A percentile compares a stretch with the other conserved stretches of the same genome.
Evolutionary conservation across 1,140 invertebrate species (phyloP).

Genomic region (Diplogasteroides magnus): DNA sequence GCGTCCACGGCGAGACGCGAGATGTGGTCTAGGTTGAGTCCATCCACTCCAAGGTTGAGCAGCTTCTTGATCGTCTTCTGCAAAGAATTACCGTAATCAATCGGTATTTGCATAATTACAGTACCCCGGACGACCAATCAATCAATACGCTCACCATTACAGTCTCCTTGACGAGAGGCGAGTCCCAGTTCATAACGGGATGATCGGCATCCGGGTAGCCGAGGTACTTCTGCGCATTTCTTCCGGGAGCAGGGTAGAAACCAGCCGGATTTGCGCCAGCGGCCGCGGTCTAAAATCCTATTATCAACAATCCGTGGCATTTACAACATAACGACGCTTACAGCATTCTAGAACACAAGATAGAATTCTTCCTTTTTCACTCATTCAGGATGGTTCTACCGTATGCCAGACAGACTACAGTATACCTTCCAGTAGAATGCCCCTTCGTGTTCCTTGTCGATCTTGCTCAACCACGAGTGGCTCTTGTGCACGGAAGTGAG

Average conservation of each 20-base stretch:
- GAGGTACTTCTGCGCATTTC: slow-evolving; percentile 6
- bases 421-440: background rate
- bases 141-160: slow-evolving; percentile 6
- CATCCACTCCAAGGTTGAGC: slow-evolving; percentile 29
- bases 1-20: slow-evolving; percentile 18
- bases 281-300: background rate
- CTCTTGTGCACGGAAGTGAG: slow-evolving; percentile 17
- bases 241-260: background rate
- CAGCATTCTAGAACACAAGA: no score
- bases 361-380: no score
- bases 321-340: no score
- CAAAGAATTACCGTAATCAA: no score
- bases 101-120: background rate
- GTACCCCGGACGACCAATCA: background rate
- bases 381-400: no score
- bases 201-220: slow-evolving; percentile 16
- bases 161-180: slow-evolving; percentile 16
- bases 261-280: background rate
- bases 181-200: slow-evolving; percentile 31
- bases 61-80: slow-evolving; percentile 20
- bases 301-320: background rate
- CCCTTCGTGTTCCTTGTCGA: background rate
- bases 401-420: background rate
- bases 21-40: slow-evolving; percentile 32
- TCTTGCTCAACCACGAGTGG: slow-evolving; percentile 25